Conservation (phyloP, 2,113 vertebrate genomes). For the Rhineura floridana region DNA sequence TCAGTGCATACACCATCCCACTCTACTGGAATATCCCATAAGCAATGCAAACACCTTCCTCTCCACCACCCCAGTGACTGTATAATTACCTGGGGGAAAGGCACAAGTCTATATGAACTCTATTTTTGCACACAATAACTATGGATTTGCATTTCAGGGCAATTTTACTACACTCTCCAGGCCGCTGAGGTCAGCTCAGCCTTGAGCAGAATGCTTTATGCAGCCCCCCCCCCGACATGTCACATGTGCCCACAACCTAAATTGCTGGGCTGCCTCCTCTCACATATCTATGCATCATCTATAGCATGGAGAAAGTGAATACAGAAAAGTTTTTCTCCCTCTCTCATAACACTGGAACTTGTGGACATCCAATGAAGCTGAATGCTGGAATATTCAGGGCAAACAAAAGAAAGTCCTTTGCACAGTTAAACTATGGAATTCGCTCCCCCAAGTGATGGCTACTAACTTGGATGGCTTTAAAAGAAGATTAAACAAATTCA, state of each 20-base stretch:
- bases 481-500: no score
- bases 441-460: no score
- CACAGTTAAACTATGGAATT: no score
- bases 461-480: no score
- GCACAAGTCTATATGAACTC: background rate
- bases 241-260: background rate
- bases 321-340: no score
- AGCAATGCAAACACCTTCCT: background rate
- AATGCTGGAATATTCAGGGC: no score
- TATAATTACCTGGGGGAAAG: constrained; percentile 2
- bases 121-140: background rate
- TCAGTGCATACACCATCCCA: background rate
- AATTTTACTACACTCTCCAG: background rate
- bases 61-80: background rate
- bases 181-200: background rate
- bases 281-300: no score
- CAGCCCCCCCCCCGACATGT: background rate
- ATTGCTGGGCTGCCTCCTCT: background rate
- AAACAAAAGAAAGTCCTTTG: no score
- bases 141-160: background rate
- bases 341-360: no score
- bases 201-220: background rate
- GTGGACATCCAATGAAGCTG: no score
- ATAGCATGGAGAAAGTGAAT: no score
- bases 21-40: background rate